phyloP scores from a whole-genome alignment of 1,140 invertebrate species.

The Drosophila varians region DNA sequence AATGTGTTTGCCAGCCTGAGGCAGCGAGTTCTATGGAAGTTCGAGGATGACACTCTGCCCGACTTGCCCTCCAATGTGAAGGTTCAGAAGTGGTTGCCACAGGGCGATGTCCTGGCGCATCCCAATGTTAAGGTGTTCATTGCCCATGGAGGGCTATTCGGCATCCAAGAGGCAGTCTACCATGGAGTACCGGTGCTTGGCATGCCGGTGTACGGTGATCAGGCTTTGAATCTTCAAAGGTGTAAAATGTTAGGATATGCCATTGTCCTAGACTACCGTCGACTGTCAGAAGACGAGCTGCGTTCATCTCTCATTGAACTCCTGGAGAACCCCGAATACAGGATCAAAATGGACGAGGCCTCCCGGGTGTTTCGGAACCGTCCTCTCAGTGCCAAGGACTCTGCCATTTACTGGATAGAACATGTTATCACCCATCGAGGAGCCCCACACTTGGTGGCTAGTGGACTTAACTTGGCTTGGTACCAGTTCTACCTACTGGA shows the following conservation, averaged over 20 bases:
- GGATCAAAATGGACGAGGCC: constrained; percentile 71
- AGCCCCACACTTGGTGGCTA: constrained; percentile 85
- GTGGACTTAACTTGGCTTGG: constrained; percentile 85
- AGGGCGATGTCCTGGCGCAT: constrained; percentile 86
- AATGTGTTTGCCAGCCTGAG: constrained; percentile 84
- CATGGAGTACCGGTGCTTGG: constrained; percentile 86
- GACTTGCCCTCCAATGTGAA: constrained; percentile 85
- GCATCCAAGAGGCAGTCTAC: constrained; percentile 86
- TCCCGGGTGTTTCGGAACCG: constrained; percentile 85
- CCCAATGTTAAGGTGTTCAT: constrained; percentile 86
- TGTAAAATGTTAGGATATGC: constrained; percentile 39
- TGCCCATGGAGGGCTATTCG: constrained; percentile 86
- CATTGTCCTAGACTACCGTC: constrained; percentile 50
- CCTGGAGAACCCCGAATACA: constrained; percentile 83
- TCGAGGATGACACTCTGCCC: constrained; percentile 84
- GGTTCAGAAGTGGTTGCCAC: constrained; percentile 86
- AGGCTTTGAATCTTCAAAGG: constrained; percentile 72
- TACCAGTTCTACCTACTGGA: constrained; percentile 87
- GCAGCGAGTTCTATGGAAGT: constrained; percentile 87
- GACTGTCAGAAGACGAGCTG: constrained; percentile 72
- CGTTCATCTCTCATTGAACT: constrained; percentile 80
- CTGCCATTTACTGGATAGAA: constrained; percentile 86
- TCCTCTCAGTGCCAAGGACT: constrained; percentile 84
- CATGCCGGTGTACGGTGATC: constrained; percentile 86
- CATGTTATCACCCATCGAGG: constrained; percentile 86